Conservation (phyloP, 2,888 invertebrate genomes). For the Ochropacha duplaris region DNA sequence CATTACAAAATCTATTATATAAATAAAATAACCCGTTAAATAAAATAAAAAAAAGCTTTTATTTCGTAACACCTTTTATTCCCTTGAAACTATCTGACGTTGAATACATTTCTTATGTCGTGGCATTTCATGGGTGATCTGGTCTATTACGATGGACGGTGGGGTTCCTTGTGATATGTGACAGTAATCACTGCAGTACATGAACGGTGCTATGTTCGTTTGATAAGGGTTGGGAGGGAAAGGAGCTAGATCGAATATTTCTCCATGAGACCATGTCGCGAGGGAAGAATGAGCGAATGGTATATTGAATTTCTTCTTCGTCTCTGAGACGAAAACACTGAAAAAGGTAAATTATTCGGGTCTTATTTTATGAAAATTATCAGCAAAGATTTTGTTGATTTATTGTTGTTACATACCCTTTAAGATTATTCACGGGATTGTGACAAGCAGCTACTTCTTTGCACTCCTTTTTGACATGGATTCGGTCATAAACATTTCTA, state of each 20-base stretch:
- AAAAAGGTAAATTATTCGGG: slow-evolving; percentile 11
- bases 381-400: background rate
- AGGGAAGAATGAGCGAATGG: slow-evolving; percentile 59
- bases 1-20: background rate
- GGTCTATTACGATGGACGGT: slow-evolving; percentile 65
- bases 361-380: background rate
- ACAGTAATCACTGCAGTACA: slow-evolving; percentile 78
- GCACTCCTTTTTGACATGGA: slow-evolving; percentile 68
- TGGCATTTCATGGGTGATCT: slow-evolving; percentile 45
- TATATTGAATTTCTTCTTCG: slow-evolving; percentile 57
- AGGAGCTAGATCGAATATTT: slow-evolving; percentile 62
- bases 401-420: slow-evolving; percentile 49
- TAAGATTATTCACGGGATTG: slow-evolving; percentile 69
- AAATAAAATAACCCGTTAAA: background rate
- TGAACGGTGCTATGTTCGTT: slow-evolving; percentile 72
- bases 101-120: slow-evolving; percentile 49
- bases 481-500: slow-evolving; percentile 64
- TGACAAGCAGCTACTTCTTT: slow-evolving; percentile 71
- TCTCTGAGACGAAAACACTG: slow-evolving; percentile 72
- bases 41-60: background rate
- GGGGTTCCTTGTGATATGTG: slow-evolving; percentile 69
- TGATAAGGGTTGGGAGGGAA: slow-evolving; percentile 73
- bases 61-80: slow-evolving; percentile 22
- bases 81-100: slow-evolving; percentile 57
- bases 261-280: slow-evolving; percentile 65